Base-by-base conservation (phyloP, 2,113 vertebrate species). In the Gobiocypris rarus region DNA sequence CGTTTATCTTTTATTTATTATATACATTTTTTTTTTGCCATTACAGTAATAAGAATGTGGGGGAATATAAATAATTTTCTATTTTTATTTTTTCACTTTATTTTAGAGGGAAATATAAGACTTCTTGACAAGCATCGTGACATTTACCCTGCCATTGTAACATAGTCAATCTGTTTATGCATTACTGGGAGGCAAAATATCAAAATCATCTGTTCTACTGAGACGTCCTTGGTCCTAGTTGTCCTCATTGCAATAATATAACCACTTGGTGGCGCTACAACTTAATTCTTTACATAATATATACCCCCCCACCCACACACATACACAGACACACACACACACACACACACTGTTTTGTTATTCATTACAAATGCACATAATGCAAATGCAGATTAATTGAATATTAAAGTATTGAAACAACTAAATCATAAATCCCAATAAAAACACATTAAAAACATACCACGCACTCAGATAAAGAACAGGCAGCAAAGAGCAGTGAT, bases 241-340 rank as follows among this genome's bases (percentile, higher is more conserved):
- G 41, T 73, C n/a, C n/a, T 26, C 3, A 7, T 6, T 31, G 15
- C 13, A 52, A 52, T 19, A 54, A 74, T 52, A 22, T 38, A 43
- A 38, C 83, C 86, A 83, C 86, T 28, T 26, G 38, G 83, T 61
- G 86, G 86, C 22, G 10, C 80, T 75, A 41, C 43, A 58, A 11
- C 80, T 76, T 69, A 26, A 87, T 67, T 69, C 17, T 13, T 17
- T 7, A 63, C 17, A 43, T 17, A 28, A 19, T 54, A 14, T 5
- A 14, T n/a, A n/a, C n/a, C n/a, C n/a, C n/a, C n/a, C n/a, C n/a
- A 9, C 19, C 0, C n/a, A 50, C 6, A 26, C 43, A 50, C 56
- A 70, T 50, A 6, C 1, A 41, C 17, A 54, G 19, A 22, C 17
- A 1, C 24, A 28, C 50, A 34, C 13, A 54, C 19, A 14, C 11